Evolutionary conservation across 2,888 invertebrate genomes (phyloP).

Genomic region (Nomada hirtipes): DNA sequence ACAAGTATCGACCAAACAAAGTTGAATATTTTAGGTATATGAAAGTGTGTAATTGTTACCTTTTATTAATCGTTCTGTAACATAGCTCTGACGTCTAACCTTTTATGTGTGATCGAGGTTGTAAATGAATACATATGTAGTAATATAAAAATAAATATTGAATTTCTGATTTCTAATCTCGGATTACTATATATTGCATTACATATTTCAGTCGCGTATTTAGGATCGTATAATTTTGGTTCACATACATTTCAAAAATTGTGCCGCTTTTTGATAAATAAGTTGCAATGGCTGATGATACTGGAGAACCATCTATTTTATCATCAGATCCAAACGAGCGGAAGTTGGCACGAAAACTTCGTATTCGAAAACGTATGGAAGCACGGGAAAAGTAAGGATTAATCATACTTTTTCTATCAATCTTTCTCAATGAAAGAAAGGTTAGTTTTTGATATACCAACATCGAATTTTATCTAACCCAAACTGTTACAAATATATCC

Average conservation of each 20-base stretch:
- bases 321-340: slow-evolving; percentile 89
- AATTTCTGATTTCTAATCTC: neutral
- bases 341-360: slow-evolving; percentile 88
- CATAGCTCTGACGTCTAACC: slow-evolving; percentile 9
- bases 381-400: slow-evolving; percentile 85
- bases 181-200: too few relatives aligned
- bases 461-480: too few relatives aligned
- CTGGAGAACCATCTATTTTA: slow-evolving; percentile 86
- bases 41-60: neutral
- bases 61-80: neutral
- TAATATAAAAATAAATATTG: neutral
- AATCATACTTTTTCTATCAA: neutral
- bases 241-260: neutral
- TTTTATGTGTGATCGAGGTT: neutral
- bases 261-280: slow-evolving; percentile 2
- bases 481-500: too few relatives aligned
- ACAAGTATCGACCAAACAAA: slow-evolving; percentile 54
- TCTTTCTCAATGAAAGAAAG: neutral
- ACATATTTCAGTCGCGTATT: too few relatives aligned
- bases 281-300: slow-evolving; percentile 12
- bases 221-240: neutral
- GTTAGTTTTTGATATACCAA: too few relatives aligned
- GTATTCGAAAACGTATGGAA: slow-evolving; percentile 88
- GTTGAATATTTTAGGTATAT: slow-evolving; percentile 10
- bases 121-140: neutral